A percentile compares a stretch with the other conserved stretches of the same genome.
These are phyloP conservation scores for Suricata suricatta DNA, from an alignment of 2,113 vertebrate species.

Conservation along the genomic window DNA sequence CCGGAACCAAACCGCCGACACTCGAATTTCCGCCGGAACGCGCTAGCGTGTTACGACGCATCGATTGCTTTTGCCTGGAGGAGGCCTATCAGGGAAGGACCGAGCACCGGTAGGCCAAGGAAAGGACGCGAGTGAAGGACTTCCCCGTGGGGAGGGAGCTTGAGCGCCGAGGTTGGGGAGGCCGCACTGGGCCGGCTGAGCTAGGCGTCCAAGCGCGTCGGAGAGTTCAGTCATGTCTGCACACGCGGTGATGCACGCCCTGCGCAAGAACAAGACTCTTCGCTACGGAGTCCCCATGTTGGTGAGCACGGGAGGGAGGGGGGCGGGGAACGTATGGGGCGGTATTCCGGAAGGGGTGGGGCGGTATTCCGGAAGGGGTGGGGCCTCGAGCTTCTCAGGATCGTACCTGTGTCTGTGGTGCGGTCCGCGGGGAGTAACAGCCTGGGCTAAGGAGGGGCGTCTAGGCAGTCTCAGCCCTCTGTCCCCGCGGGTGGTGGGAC, in stretches of 20 bases:
- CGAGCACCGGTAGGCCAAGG: accelerated
- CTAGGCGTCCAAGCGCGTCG: too few relatives aligned
- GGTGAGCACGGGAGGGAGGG: conserved; percentile 86
- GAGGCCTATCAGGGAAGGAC: neutral
- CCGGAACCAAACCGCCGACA: neutral
- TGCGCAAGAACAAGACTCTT: conserved; percentile 85
- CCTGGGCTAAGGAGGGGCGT: too few relatives aligned
- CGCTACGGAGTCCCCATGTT: conserved; percentile 93
- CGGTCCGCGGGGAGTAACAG: accelerated
- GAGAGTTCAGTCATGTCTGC: neutral
- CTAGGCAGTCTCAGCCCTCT: neutral
- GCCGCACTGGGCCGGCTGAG: neutral
- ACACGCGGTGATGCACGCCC: neutral
- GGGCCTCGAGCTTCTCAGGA: neutral
- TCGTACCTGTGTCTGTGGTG: accelerated
- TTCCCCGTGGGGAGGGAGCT: accelerated
- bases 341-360: neutral
- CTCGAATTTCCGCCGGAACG: neutral
- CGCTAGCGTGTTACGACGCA: neutral
- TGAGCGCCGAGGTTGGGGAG: accelerated
- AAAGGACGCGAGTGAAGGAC: accelerated
- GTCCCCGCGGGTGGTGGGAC: accelerated
- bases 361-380: neutral
- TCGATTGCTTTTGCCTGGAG: conserved; percentile 55
- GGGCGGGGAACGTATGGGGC: too few relatives aligned